These are phyloP conservation scores for Rhabdophis nuchalis DNA, from an alignment of 2,797 vertebrate species.

Conservation along the genomic window DNA sequence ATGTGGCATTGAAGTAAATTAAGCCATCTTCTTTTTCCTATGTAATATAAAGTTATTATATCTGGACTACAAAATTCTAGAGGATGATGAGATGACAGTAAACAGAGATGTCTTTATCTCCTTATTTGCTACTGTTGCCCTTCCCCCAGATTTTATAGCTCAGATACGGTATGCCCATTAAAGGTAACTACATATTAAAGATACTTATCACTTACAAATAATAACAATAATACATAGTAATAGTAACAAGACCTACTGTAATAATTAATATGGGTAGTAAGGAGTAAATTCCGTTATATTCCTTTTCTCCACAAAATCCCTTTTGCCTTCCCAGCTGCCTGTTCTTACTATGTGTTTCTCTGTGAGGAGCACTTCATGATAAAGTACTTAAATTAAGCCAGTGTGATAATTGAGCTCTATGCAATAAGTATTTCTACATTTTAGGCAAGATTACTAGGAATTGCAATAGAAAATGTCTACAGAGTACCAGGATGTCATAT, in stretches of 20 bases:
- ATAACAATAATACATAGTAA: not conserved
- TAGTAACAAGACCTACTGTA: not conserved
- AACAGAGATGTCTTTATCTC: not conserved
- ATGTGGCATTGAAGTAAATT: accelerated
- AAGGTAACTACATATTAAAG: not conserved
- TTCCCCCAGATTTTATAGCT: not conserved
- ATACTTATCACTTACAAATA: not conserved
- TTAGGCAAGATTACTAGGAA: not conserved
- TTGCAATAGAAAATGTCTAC: not conserved
- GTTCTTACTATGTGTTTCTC: not conserved
- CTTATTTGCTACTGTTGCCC: not conserved
- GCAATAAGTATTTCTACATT: not conserved
- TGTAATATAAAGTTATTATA: not conserved
- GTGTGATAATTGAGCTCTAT: not conserved
- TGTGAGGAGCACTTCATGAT: not conserved
- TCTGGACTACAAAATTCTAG: not conserved
- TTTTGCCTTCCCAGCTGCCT: not conserved
- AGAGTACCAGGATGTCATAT: not conserved
- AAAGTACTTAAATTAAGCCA: not conserved
- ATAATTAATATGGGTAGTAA: not conserved
- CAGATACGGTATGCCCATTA: not conserved
- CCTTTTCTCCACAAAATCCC: not conserved
- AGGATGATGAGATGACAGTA: not conserved
- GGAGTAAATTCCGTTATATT: not conserved
- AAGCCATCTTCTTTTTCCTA: not conserved